Evolutionary conservation across 1,140 invertebrate species (phyloP).

Genomic region (Parasteatoda tepidariorum): DNA sequence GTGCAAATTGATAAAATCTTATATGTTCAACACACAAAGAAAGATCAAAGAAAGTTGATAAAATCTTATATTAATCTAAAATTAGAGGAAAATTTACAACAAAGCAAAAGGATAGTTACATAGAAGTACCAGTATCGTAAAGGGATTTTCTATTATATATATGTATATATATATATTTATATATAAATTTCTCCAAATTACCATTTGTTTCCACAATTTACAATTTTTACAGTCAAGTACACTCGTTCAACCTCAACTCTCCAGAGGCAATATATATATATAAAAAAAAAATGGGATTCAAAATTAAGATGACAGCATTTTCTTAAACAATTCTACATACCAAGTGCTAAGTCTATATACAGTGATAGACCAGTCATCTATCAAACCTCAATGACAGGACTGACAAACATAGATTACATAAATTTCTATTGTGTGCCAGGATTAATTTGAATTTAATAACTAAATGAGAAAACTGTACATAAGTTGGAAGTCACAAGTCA

Average conservation of each 20-base stretch:
- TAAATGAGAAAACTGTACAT: conserved; percentile 52
- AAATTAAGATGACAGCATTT: conserved; percentile 58
- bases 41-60: conserved; percentile 39
- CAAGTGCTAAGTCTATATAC: conserved; percentile 60
- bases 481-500: conserved; percentile 55
- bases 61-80: conserved; percentile 61
- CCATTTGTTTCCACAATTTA: conserved; percentile 57
- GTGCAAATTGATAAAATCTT: neutral
- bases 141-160: conserved; percentile 37
- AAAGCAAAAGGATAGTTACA: conserved; percentile 46
- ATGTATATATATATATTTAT: conserved; percentile 49
- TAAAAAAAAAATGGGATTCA: conserved; percentile 51
- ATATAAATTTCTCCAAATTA: conserved; percentile 55
- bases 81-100: conserved; percentile 60
- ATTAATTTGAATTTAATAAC: conserved; percentile 35
- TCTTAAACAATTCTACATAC: conserved; percentile 58
- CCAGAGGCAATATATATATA: conserved; percentile 55
- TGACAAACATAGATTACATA: conserved; percentile 38
- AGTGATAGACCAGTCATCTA: conserved; percentile 32
- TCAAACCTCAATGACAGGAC: conserved; percentile 7
- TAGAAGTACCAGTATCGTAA: conserved; percentile 9
- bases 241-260: conserved; percentile 54
- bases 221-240: conserved; percentile 59
- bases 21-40: conserved; percentile 23
- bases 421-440: conserved; percentile 49